These are phyloP conservation scores for Bombus breviceps DNA, from an alignment of 1,140 invertebrate species.

Conservation along the genomic window DNA sequence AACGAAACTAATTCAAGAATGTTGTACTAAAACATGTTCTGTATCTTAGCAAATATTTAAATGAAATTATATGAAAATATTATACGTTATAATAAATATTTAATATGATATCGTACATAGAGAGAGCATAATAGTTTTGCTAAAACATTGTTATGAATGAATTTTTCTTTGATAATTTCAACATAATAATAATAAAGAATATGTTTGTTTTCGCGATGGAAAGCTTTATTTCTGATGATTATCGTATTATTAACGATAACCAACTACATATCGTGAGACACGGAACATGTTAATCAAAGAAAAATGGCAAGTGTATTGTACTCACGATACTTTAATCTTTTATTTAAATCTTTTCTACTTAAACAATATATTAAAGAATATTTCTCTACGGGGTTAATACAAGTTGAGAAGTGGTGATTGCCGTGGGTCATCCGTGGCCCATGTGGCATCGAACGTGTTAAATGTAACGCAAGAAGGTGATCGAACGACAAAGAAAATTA, in stretches of 20 bases:
- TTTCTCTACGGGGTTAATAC: not conserved
- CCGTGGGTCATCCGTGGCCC: not conserved
- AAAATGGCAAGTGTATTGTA: not conserved
- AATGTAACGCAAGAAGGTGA: slow-evolving; percentile 1
- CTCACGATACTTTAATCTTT: not conserved
- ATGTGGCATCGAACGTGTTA: not conserved
- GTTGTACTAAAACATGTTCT: too few species aligned
- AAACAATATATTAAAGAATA: not conserved
- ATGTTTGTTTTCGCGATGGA: not conserved
- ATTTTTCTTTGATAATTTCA: not conserved
- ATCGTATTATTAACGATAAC: not conserved
- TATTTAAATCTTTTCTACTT: not conserved
- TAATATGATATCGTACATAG: too few species aligned
- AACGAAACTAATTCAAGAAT: too few species aligned
- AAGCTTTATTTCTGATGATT: not conserved
- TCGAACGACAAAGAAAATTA: slow-evolving; percentile 21
- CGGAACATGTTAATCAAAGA: not conserved
- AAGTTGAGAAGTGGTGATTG: not conserved
- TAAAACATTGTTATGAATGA: not conserved
- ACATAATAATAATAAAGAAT: not conserved
- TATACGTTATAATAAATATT: too few species aligned
- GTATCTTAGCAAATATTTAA: too few species aligned
- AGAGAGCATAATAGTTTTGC: not conserved
- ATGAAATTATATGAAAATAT: too few species aligned
- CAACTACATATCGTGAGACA: not conserved